Base-by-base conservation (phyloP, 2,113 vertebrate genomes). In the Noctilio leporinus region DNA sequence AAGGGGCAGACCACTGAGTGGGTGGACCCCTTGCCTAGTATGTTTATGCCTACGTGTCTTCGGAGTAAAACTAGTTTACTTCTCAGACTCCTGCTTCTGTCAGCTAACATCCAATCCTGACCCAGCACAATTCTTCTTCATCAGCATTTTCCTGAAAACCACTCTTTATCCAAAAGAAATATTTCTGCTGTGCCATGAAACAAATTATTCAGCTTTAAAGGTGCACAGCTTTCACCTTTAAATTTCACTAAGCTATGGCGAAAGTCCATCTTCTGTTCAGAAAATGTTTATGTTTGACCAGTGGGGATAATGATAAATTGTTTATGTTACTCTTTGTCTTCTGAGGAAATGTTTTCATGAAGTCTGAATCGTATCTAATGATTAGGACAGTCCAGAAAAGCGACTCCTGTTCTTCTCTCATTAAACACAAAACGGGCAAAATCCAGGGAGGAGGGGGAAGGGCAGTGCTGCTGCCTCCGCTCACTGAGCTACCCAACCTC, bases 171-270 rank as follows among this genome's bases (percentile, higher is more conserved):
- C 86, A 96, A 97, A 91, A 87, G 83, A 95, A 96, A 97, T 93
- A 96, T 89, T 91, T 96, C 91, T 91, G 83, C 77, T 83, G 67
- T 96, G 86, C 86, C 91, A 78, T 73, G 88, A 96, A 97, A 96
- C 95, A 96, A 96, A 95, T 91, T 85, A 93, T 81, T 86, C 94
- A 77, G 53, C 43, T 89, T 88, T 81, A 85, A 95, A 93, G 86
- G 55, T 72, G 28, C 93, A 89, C 30, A 90, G 57, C 64, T 24
- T 67, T 85, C 86, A 51, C 86, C 83, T 49, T 96, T 93, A 92
- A 95, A 92, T 96, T 75, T 70, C 87, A 92, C 43, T 38, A 70
- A 96, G 49, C 70, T 49, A 30, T 26, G 40, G 78, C 82, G 88
- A 91, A 88, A 40, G 14, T 91, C 92, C 87, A 53, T 67, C 67